These are phyloP conservation scores for Stenchaetothrips biformis DNA, from an alignment of 2,888 invertebrate species.

Conservation along the genomic window DNA sequence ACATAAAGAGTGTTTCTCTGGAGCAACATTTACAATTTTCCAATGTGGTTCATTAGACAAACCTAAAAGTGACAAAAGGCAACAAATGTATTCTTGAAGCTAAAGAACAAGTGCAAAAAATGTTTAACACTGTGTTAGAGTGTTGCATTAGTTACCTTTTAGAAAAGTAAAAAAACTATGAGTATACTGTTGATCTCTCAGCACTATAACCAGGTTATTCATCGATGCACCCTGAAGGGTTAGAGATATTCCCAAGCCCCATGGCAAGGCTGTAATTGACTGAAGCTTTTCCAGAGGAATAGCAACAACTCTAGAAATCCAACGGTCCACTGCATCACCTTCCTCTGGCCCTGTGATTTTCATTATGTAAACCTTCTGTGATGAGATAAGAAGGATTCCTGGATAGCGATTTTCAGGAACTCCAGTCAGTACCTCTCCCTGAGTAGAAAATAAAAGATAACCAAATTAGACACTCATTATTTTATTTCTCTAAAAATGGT, in stretches of 20 bases:
- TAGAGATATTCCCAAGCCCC: neutral
- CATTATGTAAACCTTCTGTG: neutral
- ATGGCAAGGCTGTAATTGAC: neutral
- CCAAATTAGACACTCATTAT: neutral
- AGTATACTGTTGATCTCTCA: neutral
- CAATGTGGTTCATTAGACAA: neutral
- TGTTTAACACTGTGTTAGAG: too few relatives aligned
- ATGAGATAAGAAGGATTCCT: neutral
- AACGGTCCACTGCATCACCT: neutral
- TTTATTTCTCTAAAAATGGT: neutral
- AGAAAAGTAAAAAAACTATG: neutral
- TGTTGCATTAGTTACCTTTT: too few relatives aligned
- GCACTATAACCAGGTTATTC: neutral
- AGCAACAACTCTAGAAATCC: neutral
- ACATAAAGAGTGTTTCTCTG: neutral
- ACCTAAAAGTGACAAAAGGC: neutral
- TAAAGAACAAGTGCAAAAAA: neutral
- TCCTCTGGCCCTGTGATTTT: slow-evolving; percentile 5
- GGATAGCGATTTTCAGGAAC: slow-evolving; percentile 12
- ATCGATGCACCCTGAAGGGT: neutral
- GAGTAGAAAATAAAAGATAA: neutral
- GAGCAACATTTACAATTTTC: neutral
- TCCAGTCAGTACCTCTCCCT: neutral
- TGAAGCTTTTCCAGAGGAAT: neutral
- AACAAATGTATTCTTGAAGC: neutral